These are phyloP conservation scores for Hirundo rustica DNA, from an alignment of 2,797 vertebrate genomes.

Conservation along the genomic window DNA sequence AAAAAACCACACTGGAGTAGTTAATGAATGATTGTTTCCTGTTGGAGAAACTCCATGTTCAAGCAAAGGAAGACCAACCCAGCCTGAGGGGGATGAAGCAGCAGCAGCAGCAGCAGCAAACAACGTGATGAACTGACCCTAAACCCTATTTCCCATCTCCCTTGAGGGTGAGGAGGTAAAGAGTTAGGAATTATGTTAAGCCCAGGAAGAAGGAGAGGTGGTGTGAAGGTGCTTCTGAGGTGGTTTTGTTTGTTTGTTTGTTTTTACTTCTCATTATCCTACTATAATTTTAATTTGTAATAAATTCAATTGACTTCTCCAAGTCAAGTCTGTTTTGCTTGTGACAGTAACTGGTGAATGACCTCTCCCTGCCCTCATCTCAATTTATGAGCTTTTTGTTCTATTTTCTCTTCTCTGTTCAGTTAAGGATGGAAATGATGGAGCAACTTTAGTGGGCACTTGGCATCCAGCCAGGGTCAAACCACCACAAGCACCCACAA, in stretches of 20 bases:
- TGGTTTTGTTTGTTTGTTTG: too few relatives aligned
- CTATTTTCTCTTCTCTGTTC: background rate
- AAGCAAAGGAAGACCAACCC: background rate
- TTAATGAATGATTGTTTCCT: background rate
- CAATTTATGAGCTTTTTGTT: background rate
- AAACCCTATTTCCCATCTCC: background rate
- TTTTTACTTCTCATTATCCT: background rate
- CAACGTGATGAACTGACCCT: accelerated
- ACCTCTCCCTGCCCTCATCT: background rate
- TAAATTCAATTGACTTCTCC: background rate
- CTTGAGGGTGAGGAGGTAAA: background rate
- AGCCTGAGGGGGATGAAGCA: background rate
- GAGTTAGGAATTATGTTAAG: background rate
- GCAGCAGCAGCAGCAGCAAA: background rate
- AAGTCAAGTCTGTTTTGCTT: background rate
- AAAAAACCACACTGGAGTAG: background rate
- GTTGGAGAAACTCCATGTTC: background rate
- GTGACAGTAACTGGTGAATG: too few relatives aligned
- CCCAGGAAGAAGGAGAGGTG: background rate
- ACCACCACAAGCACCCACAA: background rate
- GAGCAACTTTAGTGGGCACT: background rate
- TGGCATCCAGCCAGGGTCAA: background rate
- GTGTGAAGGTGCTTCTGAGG: background rate
- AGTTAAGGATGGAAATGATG: background rate
- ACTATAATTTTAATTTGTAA: background rate